A percentile compares a stretch with the other conserved stretches of the same genome.
These are phyloP conservation scores for Thymelicus lineola DNA, from an alignment of 2,888 invertebrate species.

Conservation along the genomic window DNA sequence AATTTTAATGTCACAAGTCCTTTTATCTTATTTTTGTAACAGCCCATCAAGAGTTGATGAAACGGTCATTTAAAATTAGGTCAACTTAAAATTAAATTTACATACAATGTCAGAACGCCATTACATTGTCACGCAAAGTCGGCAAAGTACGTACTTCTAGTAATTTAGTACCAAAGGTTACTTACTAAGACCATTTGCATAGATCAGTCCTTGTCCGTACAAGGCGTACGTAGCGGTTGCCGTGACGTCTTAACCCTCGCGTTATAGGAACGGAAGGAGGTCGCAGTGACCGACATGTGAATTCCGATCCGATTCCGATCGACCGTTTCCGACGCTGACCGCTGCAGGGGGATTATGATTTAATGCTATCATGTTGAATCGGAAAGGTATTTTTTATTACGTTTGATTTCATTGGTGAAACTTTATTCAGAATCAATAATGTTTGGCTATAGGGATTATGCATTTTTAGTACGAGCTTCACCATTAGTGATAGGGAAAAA, in stretches of 20 bases:
- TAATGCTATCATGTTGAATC: neutral
- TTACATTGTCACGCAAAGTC: too few relatives aligned
- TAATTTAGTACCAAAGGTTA: too few relatives aligned
- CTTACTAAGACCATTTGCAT: neutral
- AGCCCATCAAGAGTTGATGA: too few relatives aligned
- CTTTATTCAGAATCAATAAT: neutral
- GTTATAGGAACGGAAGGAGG: constrained; percentile 12
- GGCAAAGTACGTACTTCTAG: too few relatives aligned
- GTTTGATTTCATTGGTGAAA: neutral
- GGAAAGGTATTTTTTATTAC: neutral
- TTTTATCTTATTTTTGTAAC: too few relatives aligned
- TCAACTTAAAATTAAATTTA: too few relatives aligned
- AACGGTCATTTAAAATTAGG: too few relatives aligned
- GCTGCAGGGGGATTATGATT: neutral
- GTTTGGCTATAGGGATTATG: neutral
- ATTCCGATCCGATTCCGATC: constrained; percentile 17
- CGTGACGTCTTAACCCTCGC: neutral
- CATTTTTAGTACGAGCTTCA: too few relatives aligned
- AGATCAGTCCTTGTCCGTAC: constrained; percentile 5
- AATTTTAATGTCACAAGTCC: too few relatives aligned
- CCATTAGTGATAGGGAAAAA: too few relatives aligned
- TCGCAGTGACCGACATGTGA: constrained; percentile 2
- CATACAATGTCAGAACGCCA: too few relatives aligned
- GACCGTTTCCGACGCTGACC: constrained; percentile 6
- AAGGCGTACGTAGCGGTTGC: neutral